Conservation (phyloP, 2,888 invertebrate species). For the Spilarctia lutea region DNA sequence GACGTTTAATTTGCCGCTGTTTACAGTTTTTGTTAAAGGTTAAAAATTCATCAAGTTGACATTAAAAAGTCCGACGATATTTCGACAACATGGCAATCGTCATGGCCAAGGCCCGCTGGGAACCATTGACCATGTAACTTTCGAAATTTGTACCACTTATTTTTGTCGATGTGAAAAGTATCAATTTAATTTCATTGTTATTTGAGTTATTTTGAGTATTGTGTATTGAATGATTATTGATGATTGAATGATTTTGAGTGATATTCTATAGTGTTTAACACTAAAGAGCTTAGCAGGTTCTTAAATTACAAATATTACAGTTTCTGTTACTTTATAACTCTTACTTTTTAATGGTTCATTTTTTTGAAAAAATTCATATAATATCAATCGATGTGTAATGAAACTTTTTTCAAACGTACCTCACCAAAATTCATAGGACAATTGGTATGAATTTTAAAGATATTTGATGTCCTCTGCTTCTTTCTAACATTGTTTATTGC, state of each 20-base stretch:
- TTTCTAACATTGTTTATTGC: too few relatives aligned
- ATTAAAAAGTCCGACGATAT: conserved; percentile 40
- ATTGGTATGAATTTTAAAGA: too few relatives aligned
- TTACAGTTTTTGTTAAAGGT: conserved; percentile 39
- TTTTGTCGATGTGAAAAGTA: conserved; percentile 23
- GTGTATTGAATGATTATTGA: background rate
- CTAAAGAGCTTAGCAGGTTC: background rate
- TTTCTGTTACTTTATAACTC: background rate
- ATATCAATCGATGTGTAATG: too few relatives aligned
- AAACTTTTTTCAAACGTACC: too few relatives aligned
- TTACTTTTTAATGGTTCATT: background rate
- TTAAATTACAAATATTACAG: background rate
- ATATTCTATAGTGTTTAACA: background rate
- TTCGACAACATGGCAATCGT: conserved; percentile 47
- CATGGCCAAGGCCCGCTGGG: conserved; percentile 54
- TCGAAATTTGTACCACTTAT: conserved; percentile 50
- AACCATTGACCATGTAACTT: conserved; percentile 53
- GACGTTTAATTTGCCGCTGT: conserved; percentile 11
- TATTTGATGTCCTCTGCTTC: too few relatives aligned
- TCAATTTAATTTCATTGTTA: conserved; percentile 17
- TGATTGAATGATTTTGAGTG: background rate
- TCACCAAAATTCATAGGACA: too few relatives aligned
- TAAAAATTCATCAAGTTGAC: conserved; percentile 32
- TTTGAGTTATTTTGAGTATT: conserved; percentile 10
- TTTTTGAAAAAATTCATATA: too few relatives aligned